Percentiles rank a stretch among this genome's conserved stretches.
These are phyloP conservation scores for Osmoderma eremita DNA, from an alignment of 2,888 invertebrate species.

Conservation along the genomic window DNA sequence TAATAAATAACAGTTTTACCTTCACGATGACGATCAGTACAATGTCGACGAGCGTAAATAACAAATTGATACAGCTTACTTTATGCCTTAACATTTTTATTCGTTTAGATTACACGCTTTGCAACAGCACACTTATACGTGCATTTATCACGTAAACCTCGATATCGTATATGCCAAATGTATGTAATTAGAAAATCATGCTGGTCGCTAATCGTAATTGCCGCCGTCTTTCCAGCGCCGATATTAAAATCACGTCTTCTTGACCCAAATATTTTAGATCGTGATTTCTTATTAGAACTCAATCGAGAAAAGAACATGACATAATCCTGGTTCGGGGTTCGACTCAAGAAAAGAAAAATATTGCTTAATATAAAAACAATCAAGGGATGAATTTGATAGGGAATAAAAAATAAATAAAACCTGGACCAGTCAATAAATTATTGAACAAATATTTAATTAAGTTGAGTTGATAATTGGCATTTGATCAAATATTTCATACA, in stretches of 20 bases:
- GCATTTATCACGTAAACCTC: constrained; percentile 30
- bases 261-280: constrained; percentile 47
- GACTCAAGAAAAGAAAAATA: too few relatives aligned
- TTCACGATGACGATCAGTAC: constrained; percentile 18
- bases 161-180: constrained; percentile 23
- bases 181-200: constrained; percentile 29
- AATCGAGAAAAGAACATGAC: constrained; percentile 19
- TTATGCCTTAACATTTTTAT: constrained; percentile 25
- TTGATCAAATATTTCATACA: too few relatives aligned
- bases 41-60: constrained; percentile 12
- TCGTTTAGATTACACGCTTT: constrained; percentile 23
- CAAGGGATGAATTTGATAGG: too few relatives aligned
- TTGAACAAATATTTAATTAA: too few relatives aligned
- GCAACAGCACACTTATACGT: constrained; percentile 11
- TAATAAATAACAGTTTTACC: constrained; percentile 31
- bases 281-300: constrained; percentile 33
- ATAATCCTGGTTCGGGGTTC: background rate
- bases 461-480: too few relatives aligned
- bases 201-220: constrained; percentile 31
- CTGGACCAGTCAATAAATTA: too few relatives aligned
- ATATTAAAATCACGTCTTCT: constrained; percentile 46
- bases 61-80: constrained; percentile 30
- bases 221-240: constrained; percentile 15
- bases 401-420: too few relatives aligned
- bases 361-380: too few relatives aligned